Evolutionary conservation across 2,888 invertebrate genomes (phyloP).

Genomic region (Rhodophaea formosa): DNA sequence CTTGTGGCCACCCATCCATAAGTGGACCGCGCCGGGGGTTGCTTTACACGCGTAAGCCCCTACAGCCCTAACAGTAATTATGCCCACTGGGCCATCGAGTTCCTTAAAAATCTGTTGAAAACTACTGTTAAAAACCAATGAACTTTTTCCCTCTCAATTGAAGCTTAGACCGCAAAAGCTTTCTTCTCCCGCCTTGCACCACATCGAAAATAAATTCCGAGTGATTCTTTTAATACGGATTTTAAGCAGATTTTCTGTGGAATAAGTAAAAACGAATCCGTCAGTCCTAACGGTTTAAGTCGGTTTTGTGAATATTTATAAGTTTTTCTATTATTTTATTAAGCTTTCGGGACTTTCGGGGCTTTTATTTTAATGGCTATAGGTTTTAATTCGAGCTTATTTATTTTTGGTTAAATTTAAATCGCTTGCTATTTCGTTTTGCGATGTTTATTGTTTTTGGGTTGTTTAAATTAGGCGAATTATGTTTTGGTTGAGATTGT

Average conservation of each 20-base stretch:
- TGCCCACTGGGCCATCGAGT: too few relatives aligned
- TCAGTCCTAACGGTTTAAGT: slow-evolving; percentile 76
- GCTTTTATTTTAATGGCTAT: slow-evolving; percentile 60
- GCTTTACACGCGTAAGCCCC: too few relatives aligned
- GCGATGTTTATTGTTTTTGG: background rate
- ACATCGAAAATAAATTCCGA: slow-evolving; percentile 73
- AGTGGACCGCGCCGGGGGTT: too few relatives aligned
- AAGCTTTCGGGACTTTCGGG: slow-evolving; percentile 52
- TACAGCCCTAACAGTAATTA: too few relatives aligned
- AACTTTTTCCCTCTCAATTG: too few relatives aligned
- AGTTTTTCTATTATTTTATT: slow-evolving; percentile 79
- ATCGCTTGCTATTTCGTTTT: slow-evolving; percentile 10
- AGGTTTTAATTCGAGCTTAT: slow-evolving; percentile 54
- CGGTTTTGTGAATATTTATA: slow-evolving; percentile 76
- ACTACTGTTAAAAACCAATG: too few relatives aligned
- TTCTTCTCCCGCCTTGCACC: slow-evolving; percentile 32
- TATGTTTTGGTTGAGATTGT: background rate
- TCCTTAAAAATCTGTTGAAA: too few relatives aligned
- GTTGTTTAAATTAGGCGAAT: background rate
- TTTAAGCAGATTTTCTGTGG: slow-evolving; percentile 81
- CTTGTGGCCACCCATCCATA: too few relatives aligned
- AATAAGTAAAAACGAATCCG: slow-evolving; percentile 81
- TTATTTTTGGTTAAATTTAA: slow-evolving; percentile 33
- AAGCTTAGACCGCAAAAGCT: slow-evolving; percentile 23
- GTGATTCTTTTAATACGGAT: slow-evolving; percentile 81